Conservation (phyloP, 2,888 invertebrate species). For the Pogonocherus hispidulus region DNA sequence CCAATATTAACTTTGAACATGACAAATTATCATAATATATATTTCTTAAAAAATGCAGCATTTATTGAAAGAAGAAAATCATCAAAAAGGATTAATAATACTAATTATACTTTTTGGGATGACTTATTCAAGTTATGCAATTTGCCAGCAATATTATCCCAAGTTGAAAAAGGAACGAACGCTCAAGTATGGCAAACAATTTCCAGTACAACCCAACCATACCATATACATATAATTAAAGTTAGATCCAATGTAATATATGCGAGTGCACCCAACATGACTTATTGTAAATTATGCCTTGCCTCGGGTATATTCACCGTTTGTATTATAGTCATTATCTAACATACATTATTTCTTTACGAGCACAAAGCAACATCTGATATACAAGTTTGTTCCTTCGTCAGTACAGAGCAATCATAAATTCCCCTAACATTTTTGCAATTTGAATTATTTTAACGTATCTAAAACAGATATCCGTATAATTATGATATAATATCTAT, state of each 20-base stretch:
- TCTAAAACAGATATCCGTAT: not conserved
- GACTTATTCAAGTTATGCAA: not conserved
- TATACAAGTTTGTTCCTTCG: constrained; percentile 38
- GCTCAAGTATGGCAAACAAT: constrained; percentile 40
- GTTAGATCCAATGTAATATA: constrained; percentile 47
- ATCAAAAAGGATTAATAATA: not conserved
- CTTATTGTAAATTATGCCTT: constrained; percentile 51
- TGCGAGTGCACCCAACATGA: constrained; percentile 48
- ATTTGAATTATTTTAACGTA: not conserved
- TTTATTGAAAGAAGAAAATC: not conserved
- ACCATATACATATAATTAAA: constrained; percentile 42
- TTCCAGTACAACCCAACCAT: constrained; percentile 37
- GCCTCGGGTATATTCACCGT: constrained; percentile 51
- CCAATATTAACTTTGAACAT: too few species aligned
- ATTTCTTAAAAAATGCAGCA: too few species aligned
- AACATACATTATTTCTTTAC: constrained; percentile 50
- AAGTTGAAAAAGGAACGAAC: constrained; percentile 1
- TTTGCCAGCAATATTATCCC: constrained; percentile 33
- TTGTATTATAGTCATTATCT: constrained; percentile 50
- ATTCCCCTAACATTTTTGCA: constrained; percentile 34
- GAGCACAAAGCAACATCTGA: constrained; percentile 46
- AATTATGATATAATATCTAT: too few species aligned
- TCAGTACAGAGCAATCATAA: constrained; percentile 36
- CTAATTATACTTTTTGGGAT: not conserved
- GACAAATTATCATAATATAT: too few species aligned